These are phyloP conservation scores for Proteles cristata DNA, from an alignment of 2,113 vertebrate species.

Conservation along the genomic window DNA sequence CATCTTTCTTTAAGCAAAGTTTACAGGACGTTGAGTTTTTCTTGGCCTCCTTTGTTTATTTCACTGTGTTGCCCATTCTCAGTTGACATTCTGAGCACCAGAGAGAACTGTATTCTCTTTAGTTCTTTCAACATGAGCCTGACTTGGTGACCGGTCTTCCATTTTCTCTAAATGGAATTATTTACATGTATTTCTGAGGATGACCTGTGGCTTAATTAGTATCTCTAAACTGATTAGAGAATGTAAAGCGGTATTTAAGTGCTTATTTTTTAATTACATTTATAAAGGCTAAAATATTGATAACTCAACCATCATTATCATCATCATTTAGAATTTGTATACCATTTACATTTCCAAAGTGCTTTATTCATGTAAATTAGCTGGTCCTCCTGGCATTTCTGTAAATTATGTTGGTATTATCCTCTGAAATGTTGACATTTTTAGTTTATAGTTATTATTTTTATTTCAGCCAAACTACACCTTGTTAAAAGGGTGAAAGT, in stretches of 20 bases:
- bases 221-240: conserved; percentile 69
- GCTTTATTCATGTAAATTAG: conserved; percentile 62
- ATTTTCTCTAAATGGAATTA: conserved; percentile 60
- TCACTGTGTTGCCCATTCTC: not conserved
- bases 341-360: conserved; percentile 60
- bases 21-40: not conserved
- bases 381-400: conserved; percentile 49
- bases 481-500: conserved; percentile 49
- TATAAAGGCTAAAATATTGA: conserved; percentile 72
- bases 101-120: not conserved
- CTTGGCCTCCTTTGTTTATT: not conserved
- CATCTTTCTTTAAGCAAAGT: not conserved
- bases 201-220: conserved; percentile 73
- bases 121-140: not conserved
- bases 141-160: conserved; percentile 24
- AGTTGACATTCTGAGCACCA: not conserved
- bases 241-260: conserved; percentile 67
- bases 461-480: conserved; percentile 32
- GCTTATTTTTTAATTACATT: conserved; percentile 75
- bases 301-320: conserved; percentile 64
- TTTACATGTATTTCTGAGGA: conserved; percentile 56
- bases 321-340: conserved; percentile 67
- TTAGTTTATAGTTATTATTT: conserved; percentile 54
- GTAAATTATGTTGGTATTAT: conserved; percentile 61
- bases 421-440: conserved; percentile 63